Conservation (phyloP, 2,888 invertebrate species). For the Masnerella sp. region DNA sequence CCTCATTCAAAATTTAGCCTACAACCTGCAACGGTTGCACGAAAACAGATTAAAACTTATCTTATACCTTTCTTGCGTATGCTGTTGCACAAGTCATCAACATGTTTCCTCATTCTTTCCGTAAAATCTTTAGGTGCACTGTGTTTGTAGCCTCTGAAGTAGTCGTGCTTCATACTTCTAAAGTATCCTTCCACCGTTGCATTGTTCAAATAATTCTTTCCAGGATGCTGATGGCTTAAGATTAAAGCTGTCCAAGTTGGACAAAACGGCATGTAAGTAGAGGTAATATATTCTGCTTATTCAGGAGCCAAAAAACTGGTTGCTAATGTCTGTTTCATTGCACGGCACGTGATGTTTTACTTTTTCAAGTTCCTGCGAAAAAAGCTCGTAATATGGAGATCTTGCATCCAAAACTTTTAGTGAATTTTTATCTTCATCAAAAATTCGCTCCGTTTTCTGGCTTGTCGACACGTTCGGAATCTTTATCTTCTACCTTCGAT, state of each 20-base stretch:
- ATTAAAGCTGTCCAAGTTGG: neutral
- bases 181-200: conserved; percentile 5
- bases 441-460: no score
- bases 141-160: neutral
- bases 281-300: neutral
- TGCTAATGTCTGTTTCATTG: neutral
- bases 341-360: no score
- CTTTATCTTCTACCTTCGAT: no score
- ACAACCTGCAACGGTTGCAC: no score
- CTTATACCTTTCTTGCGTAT: no score
- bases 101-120: neutral
- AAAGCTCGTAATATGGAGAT: neutral
- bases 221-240: neutral
- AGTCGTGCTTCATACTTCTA: neutral
- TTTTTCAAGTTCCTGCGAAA: neutral
- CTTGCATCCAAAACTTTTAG: no score
- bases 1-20: no score
- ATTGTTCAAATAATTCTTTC: neutral
- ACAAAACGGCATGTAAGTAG: neutral
- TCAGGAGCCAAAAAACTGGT: conserved; percentile 1
- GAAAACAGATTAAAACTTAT: no score
- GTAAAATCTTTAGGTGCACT: neutral
- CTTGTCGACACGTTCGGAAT: no score
- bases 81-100: no score
- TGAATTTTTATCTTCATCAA: no score